A percentile compares a stretch with the other conserved stretches of the same genome.
Evolutionary conservation across 2,113 vertebrate species (phyloP).

Genomic region (Amblyornis subalaris): DNA sequence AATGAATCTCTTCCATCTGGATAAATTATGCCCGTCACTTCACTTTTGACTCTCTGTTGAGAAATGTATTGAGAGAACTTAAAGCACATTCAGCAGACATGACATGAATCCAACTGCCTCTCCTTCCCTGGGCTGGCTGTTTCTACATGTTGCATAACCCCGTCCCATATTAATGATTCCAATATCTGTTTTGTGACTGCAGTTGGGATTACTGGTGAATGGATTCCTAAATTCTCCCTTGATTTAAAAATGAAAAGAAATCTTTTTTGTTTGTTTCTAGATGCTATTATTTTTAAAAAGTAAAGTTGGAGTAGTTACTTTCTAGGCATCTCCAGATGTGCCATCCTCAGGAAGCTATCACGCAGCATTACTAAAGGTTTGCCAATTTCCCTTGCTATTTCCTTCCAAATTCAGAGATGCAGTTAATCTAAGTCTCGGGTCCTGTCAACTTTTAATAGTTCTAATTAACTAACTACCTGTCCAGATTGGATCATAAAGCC

Average conservation of each 20-base stretch:
- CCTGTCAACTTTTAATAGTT: constrained; percentile 71
- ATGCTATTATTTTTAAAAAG: not conserved
- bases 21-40: not conserved
- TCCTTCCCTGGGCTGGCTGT: not conserved
- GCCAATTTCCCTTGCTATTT: constrained; percentile 53
- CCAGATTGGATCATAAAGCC: constrained; percentile 57
- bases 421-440: constrained; percentile 59
- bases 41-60: not conserved
- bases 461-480: constrained; percentile 68
- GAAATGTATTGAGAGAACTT: not conserved
- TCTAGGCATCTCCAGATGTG: not conserved
- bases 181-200: not conserved
- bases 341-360: constrained; percentile 22
- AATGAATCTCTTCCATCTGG: not conserved
- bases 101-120: not conserved
- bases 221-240: constrained; percentile 10
- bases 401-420: constrained; percentile 31
- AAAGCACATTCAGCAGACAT: not conserved
- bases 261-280: not conserved
- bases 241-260: not conserved
- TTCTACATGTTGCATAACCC: not conserved
- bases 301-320: not conserved
- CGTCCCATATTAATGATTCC: not conserved
- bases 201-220: constrained; percentile 15
- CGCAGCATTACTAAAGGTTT: constrained; percentile 17